Base-by-base conservation (phyloP, 2,888 invertebrate species). In the Apodemia zela region DNA sequence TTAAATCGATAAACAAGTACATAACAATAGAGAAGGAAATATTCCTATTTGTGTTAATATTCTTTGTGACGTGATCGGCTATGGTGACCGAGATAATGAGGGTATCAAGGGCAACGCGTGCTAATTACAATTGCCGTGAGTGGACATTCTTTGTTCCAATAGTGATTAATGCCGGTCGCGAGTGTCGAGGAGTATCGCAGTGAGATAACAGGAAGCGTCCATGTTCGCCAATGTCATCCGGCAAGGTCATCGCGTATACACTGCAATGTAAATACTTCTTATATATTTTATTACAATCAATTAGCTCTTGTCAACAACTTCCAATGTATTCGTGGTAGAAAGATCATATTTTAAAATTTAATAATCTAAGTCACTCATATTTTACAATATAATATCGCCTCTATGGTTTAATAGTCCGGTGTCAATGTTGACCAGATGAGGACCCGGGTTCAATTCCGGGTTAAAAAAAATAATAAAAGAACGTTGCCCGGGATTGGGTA, bases 101-200 rank as follows among this genome's bases (percentile, higher is more conserved):
- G 73, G 72, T 73, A 69, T 67, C 80, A 82, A 80, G 84, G 84
- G 71, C 84, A 70, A 76, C 82, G 84, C 87, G 89, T 86, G 87
- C 84, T 90, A 89, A 91, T 90, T 89, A 87, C 85, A 84, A 89
- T 88, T 89, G 87, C 88, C 85, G 87, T 84, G 87, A 89, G 89
- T 90, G 90, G 89, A 88, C 89, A 89, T 86, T 90, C 90, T 91
- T 91, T 91, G 90, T 90, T 91, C 84, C 87, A 87, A 85, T 89
- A 89, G 83, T 88, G 88, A 90, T 87, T 85, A 90, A 89, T 85
- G 85, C 87, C 81, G 80, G 79, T 75, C 83, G 87, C 83, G 80
- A 84, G 80, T 78, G 82, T 77, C 82, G 84, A 81, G 80, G 81
- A 86, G 80, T 84, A 85, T 85, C 83, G 82, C 80, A 80, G 81